Conservation (phyloP, 2,113 vertebrate species). For the Nannobrachium achirus region DNA sequence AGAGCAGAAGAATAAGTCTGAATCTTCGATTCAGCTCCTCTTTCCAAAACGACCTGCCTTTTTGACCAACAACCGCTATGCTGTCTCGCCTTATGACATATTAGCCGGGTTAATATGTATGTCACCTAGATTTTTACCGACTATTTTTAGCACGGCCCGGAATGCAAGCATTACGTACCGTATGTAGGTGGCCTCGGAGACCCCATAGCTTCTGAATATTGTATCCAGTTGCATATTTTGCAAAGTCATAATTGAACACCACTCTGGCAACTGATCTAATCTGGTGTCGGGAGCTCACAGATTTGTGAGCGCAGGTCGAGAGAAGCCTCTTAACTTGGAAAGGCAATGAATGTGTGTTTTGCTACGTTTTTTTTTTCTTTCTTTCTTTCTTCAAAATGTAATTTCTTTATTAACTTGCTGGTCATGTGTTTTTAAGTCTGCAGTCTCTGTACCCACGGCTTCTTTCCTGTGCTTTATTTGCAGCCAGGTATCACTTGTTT, state of each 20-base stretch:
- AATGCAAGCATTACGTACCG: constrained; percentile 54
- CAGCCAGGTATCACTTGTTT: neutral
- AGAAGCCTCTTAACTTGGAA: too few species aligned
- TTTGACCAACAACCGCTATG: constrained; percentile 36
- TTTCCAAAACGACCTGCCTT: neutral
- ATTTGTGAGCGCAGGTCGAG: too few species aligned
- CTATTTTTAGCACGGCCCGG: constrained; percentile 78
- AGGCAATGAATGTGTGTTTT: too few species aligned
- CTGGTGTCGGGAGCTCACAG: neutral
- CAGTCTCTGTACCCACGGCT: too few species aligned
- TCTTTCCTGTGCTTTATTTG: neutral
- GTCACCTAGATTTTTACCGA: constrained; percentile 66
- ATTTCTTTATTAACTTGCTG: too few species aligned
- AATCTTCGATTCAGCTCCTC: neutral
- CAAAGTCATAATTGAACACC: constrained; percentile 38
- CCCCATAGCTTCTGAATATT: constrained; percentile 19
- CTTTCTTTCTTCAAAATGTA: too few species aligned
- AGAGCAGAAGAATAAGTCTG: too few species aligned
- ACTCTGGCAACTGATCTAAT: constrained; percentile 3
- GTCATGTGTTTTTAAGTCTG: too few species aligned
- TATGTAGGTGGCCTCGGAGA: constrained; percentile 30
- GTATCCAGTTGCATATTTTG: constrained; percentile 19
- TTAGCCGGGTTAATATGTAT: constrained; percentile 66
- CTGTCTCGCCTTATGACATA: constrained; percentile 55
- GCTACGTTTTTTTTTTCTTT: too few species aligned